Percentiles rank a stretch among this genome's conserved stretches.
Conservation (phyloP, 2,888 invertebrate genomes). For the Sinopyrophorus schimmeli region DNA sequence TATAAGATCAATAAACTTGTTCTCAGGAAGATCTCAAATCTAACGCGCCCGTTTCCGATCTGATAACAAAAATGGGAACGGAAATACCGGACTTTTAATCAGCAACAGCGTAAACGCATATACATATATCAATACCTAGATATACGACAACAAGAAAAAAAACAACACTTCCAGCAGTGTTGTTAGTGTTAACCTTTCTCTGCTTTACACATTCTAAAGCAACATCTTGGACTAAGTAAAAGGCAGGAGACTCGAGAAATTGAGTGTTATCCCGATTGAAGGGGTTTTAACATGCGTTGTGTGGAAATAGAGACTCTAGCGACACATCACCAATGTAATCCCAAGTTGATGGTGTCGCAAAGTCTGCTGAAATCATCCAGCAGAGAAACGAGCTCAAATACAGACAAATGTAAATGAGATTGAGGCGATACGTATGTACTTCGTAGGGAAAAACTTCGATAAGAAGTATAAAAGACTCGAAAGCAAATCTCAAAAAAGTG, state of each 20-base stretch:
- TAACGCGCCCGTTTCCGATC: slow-evolving; percentile 22
- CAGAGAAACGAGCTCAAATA: slow-evolving; percentile 39
- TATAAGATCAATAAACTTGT: slow-evolving; percentile 26
- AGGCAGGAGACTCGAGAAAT: slow-evolving; percentile 24
- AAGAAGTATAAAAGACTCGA: slow-evolving; percentile 25
- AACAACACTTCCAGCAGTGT: too few species aligned
- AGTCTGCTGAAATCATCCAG: slow-evolving; percentile 44
- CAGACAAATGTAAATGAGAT: slow-evolving; percentile 48
- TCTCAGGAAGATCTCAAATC: slow-evolving; percentile 30
- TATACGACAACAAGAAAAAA: too few species aligned
- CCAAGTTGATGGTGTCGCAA: slow-evolving; percentile 44
- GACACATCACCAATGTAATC: slow-evolving; percentile 44
- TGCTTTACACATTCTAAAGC: slow-evolving; percentile 10
- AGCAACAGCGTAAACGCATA: slow-evolving; percentile 12
- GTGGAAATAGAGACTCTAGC: slow-evolving; percentile 25
- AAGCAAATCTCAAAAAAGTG: slow-evolving; percentile 22
- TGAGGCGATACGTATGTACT: slow-evolving; percentile 24
- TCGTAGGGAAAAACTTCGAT: slow-evolving; percentile 24
- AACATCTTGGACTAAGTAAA: slow-evolving; percentile 18
- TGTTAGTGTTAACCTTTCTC: not conserved
- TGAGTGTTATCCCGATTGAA: slow-evolving; percentile 42
- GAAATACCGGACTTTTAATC: slow-evolving; percentile 19
- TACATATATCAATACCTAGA: slow-evolving; percentile 6
- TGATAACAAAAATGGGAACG: slow-evolving; percentile 16
- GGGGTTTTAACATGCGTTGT: slow-evolving; percentile 28